A percentile compares a stretch with the other conserved stretches of the same genome.
These are phyloP conservation scores for Gavialis gangeticus DNA, from an alignment of 2,113 vertebrate genomes.

Conservation along the genomic window DNA sequence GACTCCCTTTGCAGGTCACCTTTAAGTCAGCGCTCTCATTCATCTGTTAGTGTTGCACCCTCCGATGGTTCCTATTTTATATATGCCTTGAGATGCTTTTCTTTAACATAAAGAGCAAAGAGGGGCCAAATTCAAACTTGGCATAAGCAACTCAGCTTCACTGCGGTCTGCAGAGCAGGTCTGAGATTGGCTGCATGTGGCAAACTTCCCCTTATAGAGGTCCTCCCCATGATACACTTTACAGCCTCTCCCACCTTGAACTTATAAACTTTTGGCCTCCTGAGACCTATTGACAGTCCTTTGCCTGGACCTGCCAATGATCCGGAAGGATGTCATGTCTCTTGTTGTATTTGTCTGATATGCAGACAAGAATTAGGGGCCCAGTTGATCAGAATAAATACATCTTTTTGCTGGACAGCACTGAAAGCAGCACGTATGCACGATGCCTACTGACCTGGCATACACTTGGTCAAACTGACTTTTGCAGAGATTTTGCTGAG, in stretches of 20 bases:
- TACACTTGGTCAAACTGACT: neutral
- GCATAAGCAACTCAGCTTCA: neutral
- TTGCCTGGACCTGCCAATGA: neutral
- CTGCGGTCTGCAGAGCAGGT: neutral
- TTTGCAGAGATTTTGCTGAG: neutral
- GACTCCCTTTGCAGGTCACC: neutral
- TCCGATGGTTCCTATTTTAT: neutral
- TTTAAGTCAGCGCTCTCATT: neutral
- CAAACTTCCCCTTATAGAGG: too few species aligned
- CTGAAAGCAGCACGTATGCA: neutral
- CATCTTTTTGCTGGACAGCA: neutral
- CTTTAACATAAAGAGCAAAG: neutral
- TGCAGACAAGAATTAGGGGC: neutral
- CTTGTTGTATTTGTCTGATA: neutral
- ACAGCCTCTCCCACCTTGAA: neutral
- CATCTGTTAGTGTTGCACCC: neutral
- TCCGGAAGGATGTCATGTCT: neutral
- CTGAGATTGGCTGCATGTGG: neutral
- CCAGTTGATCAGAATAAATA: neutral
- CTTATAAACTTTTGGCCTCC: neutral
- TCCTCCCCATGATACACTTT: neutral
- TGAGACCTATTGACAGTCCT: neutral
- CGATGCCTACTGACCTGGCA: neutral
- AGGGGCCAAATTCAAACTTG: neutral
- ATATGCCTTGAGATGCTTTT: neutral